phyloP scores from a whole-genome alignment of 2,113 vertebrate genomes.

The Sinocyclocheilus rhinocerous region DNA sequence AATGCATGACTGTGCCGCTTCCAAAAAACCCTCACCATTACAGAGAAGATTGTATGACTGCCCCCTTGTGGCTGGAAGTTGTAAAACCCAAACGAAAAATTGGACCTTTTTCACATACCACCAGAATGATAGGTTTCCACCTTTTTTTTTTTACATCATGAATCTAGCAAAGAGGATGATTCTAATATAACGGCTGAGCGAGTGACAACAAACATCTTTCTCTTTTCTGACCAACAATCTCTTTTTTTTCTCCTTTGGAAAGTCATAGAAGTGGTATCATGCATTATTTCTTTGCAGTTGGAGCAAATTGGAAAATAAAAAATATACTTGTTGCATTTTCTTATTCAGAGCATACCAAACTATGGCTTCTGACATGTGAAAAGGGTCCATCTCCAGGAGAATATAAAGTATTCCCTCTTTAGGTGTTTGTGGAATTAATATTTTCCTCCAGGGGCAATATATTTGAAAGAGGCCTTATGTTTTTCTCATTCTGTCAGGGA shows the following conservation, averaged over 20 bases:
- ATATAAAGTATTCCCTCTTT: background rate
- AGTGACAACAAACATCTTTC: no score
- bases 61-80: conserved; percentile 27
- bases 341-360: background rate
- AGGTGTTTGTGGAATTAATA: background rate
- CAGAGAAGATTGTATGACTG: conserved; percentile 21
- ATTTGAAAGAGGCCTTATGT: conserved; percentile 30
- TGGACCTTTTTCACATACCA: background rate
- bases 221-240: no score
- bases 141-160: no score
- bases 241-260: background rate
- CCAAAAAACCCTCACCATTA: conserved; percentile 31
- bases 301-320: background rate
- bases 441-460: conserved; percentile 11
- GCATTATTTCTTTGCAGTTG: background rate
- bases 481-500: conserved; percentile 34
- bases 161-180: no score
- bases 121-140: background rate
- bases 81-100: background rate
- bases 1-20: conserved; percentile 22
- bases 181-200: no score
- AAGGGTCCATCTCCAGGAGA: background rate
- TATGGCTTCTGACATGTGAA: background rate
- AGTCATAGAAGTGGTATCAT: background rate
- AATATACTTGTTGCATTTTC: background rate